phyloP scores from a whole-genome alignment of 2,888 invertebrate genomes.

The Pterobdella sp. region DNA sequence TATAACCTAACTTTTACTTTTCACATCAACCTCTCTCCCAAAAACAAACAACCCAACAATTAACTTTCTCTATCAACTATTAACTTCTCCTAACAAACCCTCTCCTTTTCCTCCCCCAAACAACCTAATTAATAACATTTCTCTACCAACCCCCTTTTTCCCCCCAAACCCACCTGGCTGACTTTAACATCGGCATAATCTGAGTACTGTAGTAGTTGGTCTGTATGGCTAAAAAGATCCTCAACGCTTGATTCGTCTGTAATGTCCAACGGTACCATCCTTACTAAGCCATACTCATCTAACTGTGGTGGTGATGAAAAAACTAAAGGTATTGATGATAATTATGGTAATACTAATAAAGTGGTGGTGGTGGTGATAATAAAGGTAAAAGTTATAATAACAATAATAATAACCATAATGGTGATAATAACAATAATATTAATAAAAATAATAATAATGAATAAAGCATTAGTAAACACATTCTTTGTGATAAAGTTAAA shows the following conservation, averaged over 20 bases:
- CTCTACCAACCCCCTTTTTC: neutral
- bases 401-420: neutral
- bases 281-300: neutral
- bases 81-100: neutral
- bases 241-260: neutral
- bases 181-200: neutral
- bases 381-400: neutral
- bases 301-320: neutral
- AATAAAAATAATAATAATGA: no score
- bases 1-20: no score
- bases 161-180: neutral
- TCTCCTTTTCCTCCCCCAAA: neutral
- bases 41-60: no score
- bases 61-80: no score
- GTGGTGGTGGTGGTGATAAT: neutral
- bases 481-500: no score
- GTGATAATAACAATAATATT: no score
- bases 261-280: neutral
- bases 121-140: no score
- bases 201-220: neutral
- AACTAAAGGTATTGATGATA: neutral
- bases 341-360: neutral
- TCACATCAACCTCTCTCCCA: no score
- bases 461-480: no score
- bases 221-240: neutral